Conservation (phyloP, 2,888 invertebrate species). For the Orthonevra nobilis region DNA sequence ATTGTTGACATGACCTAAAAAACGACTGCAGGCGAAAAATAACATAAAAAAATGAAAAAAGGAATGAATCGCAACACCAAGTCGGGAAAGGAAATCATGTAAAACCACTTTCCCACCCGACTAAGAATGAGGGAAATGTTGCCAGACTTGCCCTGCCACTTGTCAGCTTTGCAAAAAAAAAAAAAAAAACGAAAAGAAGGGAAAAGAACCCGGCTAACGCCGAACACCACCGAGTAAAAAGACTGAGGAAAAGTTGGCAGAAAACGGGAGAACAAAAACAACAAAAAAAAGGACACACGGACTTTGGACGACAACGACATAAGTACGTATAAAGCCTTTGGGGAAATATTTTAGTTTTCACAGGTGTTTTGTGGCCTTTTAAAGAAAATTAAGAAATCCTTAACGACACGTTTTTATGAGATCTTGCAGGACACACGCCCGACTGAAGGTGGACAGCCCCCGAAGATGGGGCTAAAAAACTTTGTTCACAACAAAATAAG, state of each 20-base stretch:
- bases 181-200: no score
- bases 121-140: constrained; percentile 8
- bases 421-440: constrained; percentile 54
- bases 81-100: constrained; percentile 41
- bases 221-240: neutral
- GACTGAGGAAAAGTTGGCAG: constrained; percentile 4
- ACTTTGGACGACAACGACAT: constrained; percentile 32
- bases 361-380: constrained; percentile 71
- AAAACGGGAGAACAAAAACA: constrained; percentile 7
- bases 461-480: constrained; percentile 21
- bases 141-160: constrained; percentile 42
- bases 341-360: constrained; percentile 69
- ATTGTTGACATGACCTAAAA: constrained; percentile 68
- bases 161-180: constrained; percentile 32
- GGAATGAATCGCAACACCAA: constrained; percentile 1
- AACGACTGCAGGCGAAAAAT: constrained; percentile 52
- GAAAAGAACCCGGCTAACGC: no score
- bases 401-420: constrained; percentile 70
- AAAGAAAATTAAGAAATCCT: constrained; percentile 71
- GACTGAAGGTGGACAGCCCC: constrained; percentile 32
- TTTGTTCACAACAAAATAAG: constrained; percentile 32
- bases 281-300: neutral
- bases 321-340: constrained; percentile 66
- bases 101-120: constrained; percentile 28
- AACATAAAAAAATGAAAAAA: constrained; percentile 18